Base-by-base conservation (phyloP, 2,113 vertebrate genomes). In the Aramus guarauna region DNA sequence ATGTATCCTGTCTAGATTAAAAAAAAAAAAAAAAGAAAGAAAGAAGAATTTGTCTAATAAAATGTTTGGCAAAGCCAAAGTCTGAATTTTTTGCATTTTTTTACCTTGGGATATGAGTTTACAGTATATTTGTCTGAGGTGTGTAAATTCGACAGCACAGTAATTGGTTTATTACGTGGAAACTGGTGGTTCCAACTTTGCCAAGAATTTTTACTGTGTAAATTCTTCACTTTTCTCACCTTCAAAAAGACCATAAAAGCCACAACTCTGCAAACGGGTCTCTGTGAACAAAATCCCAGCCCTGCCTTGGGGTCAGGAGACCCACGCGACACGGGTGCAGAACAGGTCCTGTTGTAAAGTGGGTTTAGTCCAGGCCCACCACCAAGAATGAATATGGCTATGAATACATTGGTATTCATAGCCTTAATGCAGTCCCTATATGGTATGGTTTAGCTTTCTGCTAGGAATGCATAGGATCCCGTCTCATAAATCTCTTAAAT, bases 181-280 rank as follows among this genome's bases (percentile, higher is more conserved):
- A 91, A 48, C 39, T 75, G 60, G 11, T 75, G 76, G 39, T 14
- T 91, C 14, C 3, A 30, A 34, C 64, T 75, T 80, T 59, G 89
- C 73, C 92, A 94, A 74, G 81, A 93, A 93, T 90, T 94, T 96
- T 97, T 92, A 88, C 66, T 68, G 17, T 20, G 32, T 43, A 85
- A 94, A 85, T 96, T 84, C 69, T 92, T 72, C 4, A 1, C 34
- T 92, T 95, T 81, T 89, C 91, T 89, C 80, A 53, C 76, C 77
- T 96, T 68, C 36, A 56, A 13, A 78, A 59, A 71, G 36, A 39
- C 22, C 36, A 55, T 77, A 78, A 95, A 92, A 77, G 27, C 41
- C 68, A 14, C 80, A 84, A 34, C 23, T 77, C 52, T 89, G 58
- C 66, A 64, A 96, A 83, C 0, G 13, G 36, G 45, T 82, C 43